Base-by-base conservation (phyloP, 1,140 invertebrate genomes). In the Achatina immaculata region DNA sequence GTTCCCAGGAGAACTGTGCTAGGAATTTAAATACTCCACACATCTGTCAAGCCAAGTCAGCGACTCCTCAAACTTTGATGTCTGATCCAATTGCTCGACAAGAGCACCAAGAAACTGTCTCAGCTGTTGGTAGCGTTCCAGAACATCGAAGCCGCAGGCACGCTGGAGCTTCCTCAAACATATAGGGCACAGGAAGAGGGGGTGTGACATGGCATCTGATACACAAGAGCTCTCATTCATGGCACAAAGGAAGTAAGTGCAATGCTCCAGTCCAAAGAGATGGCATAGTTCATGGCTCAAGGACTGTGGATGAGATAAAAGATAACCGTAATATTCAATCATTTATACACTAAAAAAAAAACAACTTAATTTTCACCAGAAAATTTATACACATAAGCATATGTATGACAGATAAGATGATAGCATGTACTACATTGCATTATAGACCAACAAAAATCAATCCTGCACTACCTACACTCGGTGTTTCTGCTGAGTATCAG, bases 191-290 rank as follows among this genome's bases (percentile, higher is more conserved):
- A 87, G 83, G 80, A 88, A 87, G 31, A 88, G 73, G 31, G 89
- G 88, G 62, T 88, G 86, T 36, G 62, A 48, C 79, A 88, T 68
- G 14, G 86, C 87, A 66, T 89, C 85, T 14, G 73, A n/a, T 36
- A 89, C 72, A 55, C 85, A 84, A 19, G 69, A 80, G 66, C 88
- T 88, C 51, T 86, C 88, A 83, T 90, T 90, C 89, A 90, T 90
- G 40, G 84, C 80, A 83, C 89, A 90, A 3, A 42, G 45, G 68
- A 88, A 90, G 71, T 85, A 88, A 28, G 81, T 80, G 81, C 89
- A 90, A 72, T 90, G 89, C 55, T 82, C 66, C 51, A 90, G 58
- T 34, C 87, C 87, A 81, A 89, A 86, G 43, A 89, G 66, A 81
- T 90, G 89, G 72, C 87, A 86, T 16, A 83, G 45, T 78, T 90